These are phyloP conservation scores for Telenomus remus DNA, from an alignment of 1,140 invertebrate species.

Conservation along the genomic window DNA sequence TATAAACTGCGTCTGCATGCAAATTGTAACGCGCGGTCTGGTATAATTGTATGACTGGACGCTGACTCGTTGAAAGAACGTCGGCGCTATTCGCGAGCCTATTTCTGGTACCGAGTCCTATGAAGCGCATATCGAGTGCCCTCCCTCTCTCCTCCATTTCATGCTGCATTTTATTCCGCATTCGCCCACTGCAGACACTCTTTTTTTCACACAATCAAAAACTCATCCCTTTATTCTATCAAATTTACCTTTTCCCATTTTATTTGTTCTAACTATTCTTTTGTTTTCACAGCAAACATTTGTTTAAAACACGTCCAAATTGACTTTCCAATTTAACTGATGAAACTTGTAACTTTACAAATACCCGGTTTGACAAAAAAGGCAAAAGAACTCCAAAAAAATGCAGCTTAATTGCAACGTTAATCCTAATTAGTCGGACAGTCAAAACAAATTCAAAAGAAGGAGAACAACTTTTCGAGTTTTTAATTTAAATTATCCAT, in stretches of 20 bases:
- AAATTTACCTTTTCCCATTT: background rate
- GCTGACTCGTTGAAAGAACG: constrained; percentile 51
- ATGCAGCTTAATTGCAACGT: too few relatives aligned
- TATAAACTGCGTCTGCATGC: constrained; percentile 41
- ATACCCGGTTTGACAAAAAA: too few relatives aligned
- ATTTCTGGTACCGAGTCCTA: constrained; percentile 50
- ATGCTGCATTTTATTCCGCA: constrained; percentile 8
- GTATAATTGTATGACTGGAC: constrained; percentile 51
- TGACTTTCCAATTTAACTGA: too few relatives aligned
- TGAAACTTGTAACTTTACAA: too few relatives aligned
- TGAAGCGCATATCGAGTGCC: constrained; percentile 41
- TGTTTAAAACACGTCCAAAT: too few relatives aligned
- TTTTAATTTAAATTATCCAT: too few relatives aligned
- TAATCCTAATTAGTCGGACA: too few relatives aligned
- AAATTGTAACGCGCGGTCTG: constrained; percentile 25
- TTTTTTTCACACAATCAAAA: constrained; percentile 1
- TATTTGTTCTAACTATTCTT: too few relatives aligned
- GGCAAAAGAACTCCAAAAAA: too few relatives aligned
- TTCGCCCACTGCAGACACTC: constrained; percentile 2
- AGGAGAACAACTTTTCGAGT: too few relatives aligned
- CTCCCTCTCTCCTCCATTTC: constrained; percentile 11
- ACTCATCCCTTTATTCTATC: background rate
- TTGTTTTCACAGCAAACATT: too few relatives aligned
- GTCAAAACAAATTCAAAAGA: too few relatives aligned
- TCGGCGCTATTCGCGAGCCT: constrained; percentile 51